phyloP scores from a whole-genome alignment of 35 echinoderm and acorn worm genomes.

The Antedon bifida region DNA sequence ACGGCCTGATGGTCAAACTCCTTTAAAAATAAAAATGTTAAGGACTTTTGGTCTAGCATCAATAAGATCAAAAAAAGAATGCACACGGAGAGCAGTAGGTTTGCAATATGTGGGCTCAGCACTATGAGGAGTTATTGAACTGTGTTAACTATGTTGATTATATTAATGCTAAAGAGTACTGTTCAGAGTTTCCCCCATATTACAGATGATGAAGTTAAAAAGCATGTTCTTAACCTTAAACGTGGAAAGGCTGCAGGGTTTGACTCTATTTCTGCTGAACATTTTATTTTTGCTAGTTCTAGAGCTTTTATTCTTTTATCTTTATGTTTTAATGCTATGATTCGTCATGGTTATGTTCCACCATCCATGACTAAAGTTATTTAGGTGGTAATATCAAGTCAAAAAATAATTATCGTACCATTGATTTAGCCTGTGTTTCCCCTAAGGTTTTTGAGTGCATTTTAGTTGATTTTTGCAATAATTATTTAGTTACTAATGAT shows the following conservation, averaged over 20 bases:
- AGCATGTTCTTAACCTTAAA: background rate
- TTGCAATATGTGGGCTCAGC: background rate
- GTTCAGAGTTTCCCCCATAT: background rate
- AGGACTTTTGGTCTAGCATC: background rate
- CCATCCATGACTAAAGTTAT: background rate
- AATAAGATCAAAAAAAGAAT: background rate
- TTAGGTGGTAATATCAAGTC: background rate
- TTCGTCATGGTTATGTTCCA: background rate
- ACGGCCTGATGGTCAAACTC: background rate
- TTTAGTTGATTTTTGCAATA: too few species aligned
- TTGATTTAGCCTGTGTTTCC: background rate
- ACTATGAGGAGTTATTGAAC: background rate
- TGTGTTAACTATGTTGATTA: background rate
- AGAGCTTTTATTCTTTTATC: background rate
- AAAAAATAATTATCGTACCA: background rate
- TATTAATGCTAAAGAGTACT: background rate
- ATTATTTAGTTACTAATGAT: background rate
- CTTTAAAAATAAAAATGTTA: too few species aligned
- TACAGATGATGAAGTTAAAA: background rate
- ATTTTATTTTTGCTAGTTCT: background rate
- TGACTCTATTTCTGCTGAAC: background rate
- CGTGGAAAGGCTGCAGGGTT: background rate
- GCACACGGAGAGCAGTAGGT: background rate
- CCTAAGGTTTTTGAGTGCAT: background rate
- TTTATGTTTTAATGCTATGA: background rate